phyloP scores from a whole-genome alignment of 2,888 invertebrate species.

The Podabrus alpinus region DNA sequence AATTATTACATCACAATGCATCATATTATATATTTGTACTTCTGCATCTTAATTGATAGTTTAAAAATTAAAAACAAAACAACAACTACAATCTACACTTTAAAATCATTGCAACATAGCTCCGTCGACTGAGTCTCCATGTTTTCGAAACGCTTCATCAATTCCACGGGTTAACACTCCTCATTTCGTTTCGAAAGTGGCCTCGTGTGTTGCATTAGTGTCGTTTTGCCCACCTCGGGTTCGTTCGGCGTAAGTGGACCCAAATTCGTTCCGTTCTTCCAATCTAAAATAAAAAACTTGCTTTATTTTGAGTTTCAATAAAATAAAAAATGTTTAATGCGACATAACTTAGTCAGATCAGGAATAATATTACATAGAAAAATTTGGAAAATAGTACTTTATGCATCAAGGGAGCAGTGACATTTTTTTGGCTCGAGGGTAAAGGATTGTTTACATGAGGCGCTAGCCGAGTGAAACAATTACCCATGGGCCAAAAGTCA shows the following conservation, averaged over 20 bases:
- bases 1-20: conserved; percentile 19
- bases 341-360: conserved; percentile 17
- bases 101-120: background rate
- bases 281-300: conserved; percentile 37
- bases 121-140: conserved; percentile 71
- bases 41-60: conserved; percentile 38
- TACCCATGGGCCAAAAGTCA: no score
- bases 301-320: background rate
- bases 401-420: no score
- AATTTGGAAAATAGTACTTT: no score
- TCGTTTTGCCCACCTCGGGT: conserved; percentile 73
- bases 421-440: no score
- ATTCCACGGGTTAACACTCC: conserved; percentile 67
- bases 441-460: no score
- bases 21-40: conserved; percentile 43
- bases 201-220: conserved; percentile 81
- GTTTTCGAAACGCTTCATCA: conserved; percentile 69
- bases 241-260: conserved; percentile 60
- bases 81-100: background rate
- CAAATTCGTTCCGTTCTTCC: conserved; percentile 42
- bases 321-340: background rate
- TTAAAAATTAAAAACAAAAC: conserved; percentile 7
- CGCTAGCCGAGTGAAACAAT: no score
- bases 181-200: conserved; percentile 73
- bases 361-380: no score